Base-by-base conservation (phyloP, 2,888 invertebrate genomes). In the Stenichneumon culpator region DNA sequence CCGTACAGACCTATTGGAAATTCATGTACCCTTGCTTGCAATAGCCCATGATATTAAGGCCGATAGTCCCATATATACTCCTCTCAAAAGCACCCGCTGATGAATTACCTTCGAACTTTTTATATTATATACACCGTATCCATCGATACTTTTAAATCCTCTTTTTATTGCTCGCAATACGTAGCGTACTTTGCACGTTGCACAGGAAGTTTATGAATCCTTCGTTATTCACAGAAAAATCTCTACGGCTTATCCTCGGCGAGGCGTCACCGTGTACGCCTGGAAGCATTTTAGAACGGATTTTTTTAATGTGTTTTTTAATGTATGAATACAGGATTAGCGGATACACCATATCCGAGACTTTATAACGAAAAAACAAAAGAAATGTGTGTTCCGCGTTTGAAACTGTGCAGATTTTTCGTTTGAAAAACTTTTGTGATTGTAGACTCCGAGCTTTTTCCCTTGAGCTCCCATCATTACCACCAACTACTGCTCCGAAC, bases 41-140 rank as follows among this genome's bases (percentile, higher is more conserved):
- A 74, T 78, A 60, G 36, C 39, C 73, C 73, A 67, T 57, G 82
- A 77, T 83, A 79, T 78, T 78, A 78, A 67, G 25, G 54, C 69
- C 22, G 57, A 72, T 32, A 77, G 16, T 44, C 36, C 63, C 50
- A 7, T 63, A 63, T 32, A 63, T n/a, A 25, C 57, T 54, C 19
- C 77, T 54, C 44, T 44, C 44, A 67, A 82, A 50, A 73, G 67
- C 16, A 67, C 50, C 39, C 22, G n/a, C 77, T 32, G 67, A 60
- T 78, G 57, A 82, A 82, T 82, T 60, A 78, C 36, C 70, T 67
- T 72, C 65, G 16, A 44, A 44, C 44, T 14, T 44, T 44, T 44
- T 16, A 68, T 14, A n/a, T 25, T 44, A 69, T 16, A 44, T 22
- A 11, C 11, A 22, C 6, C 52, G 19, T 52, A 63, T 63, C 60